phyloP scores from a whole-genome alignment of 2,113 vertebrate genomes.

The Gobius niger region DNA sequence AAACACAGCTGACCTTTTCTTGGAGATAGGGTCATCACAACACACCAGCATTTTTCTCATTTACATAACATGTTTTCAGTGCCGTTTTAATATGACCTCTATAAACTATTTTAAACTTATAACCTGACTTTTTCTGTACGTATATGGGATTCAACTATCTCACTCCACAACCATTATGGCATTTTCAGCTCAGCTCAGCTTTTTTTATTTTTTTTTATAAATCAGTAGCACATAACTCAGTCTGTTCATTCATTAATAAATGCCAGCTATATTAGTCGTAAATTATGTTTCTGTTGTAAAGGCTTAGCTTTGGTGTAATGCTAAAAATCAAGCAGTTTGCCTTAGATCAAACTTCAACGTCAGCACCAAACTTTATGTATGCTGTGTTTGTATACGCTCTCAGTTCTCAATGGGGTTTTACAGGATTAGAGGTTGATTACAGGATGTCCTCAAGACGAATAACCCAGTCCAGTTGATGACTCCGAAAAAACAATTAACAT shows the following conservation, averaged over 20 bases:
- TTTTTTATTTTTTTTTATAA: background rate
- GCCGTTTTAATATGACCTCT: background rate
- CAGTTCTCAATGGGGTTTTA: too few relatives aligned
- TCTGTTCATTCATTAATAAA: background rate
- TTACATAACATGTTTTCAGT: background rate
- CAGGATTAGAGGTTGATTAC: too few relatives aligned
- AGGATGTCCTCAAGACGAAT: too few relatives aligned
- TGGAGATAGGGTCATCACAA: conserved; percentile 13
- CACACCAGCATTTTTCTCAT: background rate
- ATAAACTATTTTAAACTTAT: too few relatives aligned
- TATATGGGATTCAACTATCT: too few relatives aligned
- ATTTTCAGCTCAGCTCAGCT: background rate
- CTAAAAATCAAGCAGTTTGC: background rate
- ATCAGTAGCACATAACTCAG: background rate
- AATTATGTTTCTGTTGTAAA: background rate
- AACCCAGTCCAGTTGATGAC: too few relatives aligned
- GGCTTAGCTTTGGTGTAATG: too few relatives aligned
- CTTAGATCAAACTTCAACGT: background rate
- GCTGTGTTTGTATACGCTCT: too few relatives aligned
- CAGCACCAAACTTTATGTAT: background rate
- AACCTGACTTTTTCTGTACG: too few relatives aligned
- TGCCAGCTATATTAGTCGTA: background rate
- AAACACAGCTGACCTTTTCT: conserved; percentile 41
- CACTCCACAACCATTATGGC: background rate
- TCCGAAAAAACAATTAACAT: too few relatives aligned